These are phyloP conservation scores for Salpingus planirostris DNA, from an alignment of 2,888 invertebrate species.

Conservation along the genomic window DNA sequence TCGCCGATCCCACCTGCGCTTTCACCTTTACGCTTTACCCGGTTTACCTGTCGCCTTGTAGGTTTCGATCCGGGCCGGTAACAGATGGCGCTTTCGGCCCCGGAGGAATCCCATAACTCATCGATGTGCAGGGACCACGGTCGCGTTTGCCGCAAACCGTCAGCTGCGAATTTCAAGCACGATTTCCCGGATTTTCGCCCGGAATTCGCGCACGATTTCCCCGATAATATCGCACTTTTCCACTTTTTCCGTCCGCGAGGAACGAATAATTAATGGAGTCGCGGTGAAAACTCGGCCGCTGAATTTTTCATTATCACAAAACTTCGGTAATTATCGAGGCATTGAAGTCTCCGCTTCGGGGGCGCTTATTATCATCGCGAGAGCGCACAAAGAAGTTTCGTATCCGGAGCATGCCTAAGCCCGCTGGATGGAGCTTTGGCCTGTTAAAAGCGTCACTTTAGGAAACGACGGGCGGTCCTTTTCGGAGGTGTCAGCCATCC, in stretches of 20 bases:
- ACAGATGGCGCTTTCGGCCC: no score
- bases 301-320: no score
- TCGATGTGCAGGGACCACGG: conserved; percentile 40
- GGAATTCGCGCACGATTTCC: no score
- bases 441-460: conserved; percentile 35
- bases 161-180: conserved; percentile 37
- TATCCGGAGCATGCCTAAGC: conserved; percentile 28
- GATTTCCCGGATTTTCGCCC: conserved; percentile 27
- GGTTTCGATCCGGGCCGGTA: no score
- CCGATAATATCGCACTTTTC: no score
- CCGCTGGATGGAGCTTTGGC: conserved; percentile 33
- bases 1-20: no score
- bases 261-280: conserved; percentile 13
- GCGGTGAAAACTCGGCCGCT: no score
- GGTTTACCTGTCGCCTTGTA: no score
- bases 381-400: conserved; percentile 6
- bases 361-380: conserved; percentile 4
- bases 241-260: conserved; percentile 5
- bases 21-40: no score
- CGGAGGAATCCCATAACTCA: conserved; percentile 36
- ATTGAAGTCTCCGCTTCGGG: no score
- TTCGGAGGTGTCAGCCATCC: conserved; percentile 37
- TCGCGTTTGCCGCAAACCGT: conserved; percentile 34
- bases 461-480: conserved; percentile 34
- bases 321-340: no score